Evolutionary conservation across 2,888 invertebrate species (phyloP), one percentile per base, ranked within the genome.

Genomic region (Drosophila pseudotalamancana): DNA sequence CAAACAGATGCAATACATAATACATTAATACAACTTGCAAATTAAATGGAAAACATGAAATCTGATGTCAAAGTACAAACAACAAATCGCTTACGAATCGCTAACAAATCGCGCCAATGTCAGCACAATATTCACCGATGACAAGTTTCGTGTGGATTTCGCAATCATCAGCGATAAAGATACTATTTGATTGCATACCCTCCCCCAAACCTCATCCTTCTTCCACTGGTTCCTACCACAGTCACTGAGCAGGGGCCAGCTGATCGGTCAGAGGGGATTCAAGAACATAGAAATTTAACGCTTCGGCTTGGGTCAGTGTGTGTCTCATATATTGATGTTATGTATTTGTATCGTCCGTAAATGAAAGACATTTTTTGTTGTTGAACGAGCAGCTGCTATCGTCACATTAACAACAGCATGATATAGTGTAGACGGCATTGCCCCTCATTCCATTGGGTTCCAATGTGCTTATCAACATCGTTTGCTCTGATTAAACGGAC

Each of bases 41-140:
- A 84, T 84, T 84, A 81, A 71, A 73, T 77, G 83, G 83, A 84
- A 84, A 76, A 84, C 87, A 87, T 85, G 83, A 81, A 87, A 84
- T 81, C 64, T 45, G 85, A 87, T 85, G 80, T 66, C 56, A 79
- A 85, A 67, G 62, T 67, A 75, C 64, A 63, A 59, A 53, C 35
- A 57, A 25, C 40, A 53, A 32, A 56, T 31, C 54, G 48, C 32
- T 40, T 55, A 74, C 50, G 60, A 65, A 61, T 69, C 57, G 64
- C 50, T 57, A 46, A 63, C 46, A 64, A 75, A 73, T 66, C 71
- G 61, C 50, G 55, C 68, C 63, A 69, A 56, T 71, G 70, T 83
- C 85, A 87, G 83, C 83, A 81, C 46, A 83, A 77, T 73, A 63
- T 76, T 78, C 63, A 63, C 78, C 82, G 83, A 87, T 83, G 87